Evolutionary conservation across 2,797 vertebrate genomes (phyloP), one percentile per base, ranked within the genome.

Genomic region (Nannoperca australis): DNA sequence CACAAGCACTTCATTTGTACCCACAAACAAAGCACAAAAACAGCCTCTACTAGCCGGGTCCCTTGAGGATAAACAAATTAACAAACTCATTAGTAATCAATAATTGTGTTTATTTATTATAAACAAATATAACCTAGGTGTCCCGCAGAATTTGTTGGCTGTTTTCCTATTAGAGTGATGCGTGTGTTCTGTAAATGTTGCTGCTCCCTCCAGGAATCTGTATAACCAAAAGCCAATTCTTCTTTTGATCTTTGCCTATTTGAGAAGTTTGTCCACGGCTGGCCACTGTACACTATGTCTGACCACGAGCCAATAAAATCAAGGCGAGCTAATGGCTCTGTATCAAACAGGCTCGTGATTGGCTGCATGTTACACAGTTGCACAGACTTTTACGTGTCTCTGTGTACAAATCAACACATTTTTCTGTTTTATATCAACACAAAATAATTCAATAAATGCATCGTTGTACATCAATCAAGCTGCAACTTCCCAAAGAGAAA

Each of bases 41-140:
- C 24, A 27, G 24, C 24, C 70, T 70, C 34, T 47, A n/a, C 34
- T 14, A n/a, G 75, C 22, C 0, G 20, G 13, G 50, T 55, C 54
- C 42, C 49, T 30, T 1, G 40, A 56, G 47, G 32, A 58, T 56
- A 27, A 56, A 65, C 49, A 45, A 42, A 76, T 73, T 45, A 66
- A 30, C 17, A 68, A 76, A 81, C 47, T 77, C 70, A 50, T 53
- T 44, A 70, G 69, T 70, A 62, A 81, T 61, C 32, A 67, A 58
- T 11, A 53, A 53, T 62, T 42, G 50, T 9, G 51, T 30, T 34
- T 68, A 47, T 60, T 58, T 32, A 59, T 61, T 20, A 34, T 47
- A 47, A 58, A 42, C 24, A 72, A 71, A 59, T 63, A n/a, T 44
- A 56, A 63, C 18, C 11, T 14, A 32, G 5, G 13, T 59, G 54